Conservation (phyloP, 2,888 invertebrate genomes). For the Leptinotarsa haldemani region DNA sequence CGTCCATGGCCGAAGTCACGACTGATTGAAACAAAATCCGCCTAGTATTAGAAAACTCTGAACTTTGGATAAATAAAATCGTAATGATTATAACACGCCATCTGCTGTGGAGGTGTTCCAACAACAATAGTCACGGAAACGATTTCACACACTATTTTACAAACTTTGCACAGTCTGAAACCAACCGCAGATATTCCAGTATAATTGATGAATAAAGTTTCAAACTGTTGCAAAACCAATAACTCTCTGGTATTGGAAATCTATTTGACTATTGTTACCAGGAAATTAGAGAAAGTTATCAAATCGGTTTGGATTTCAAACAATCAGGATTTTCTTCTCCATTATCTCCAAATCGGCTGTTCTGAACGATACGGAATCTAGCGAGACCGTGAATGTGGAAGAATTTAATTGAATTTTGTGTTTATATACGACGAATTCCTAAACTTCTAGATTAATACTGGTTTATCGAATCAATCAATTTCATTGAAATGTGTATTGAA, state of each 20-base stretch:
- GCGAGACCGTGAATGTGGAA: constrained; percentile 4
- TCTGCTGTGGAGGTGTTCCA: not conserved
- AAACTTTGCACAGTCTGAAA: constrained; percentile 8
- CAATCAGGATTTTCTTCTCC: constrained; percentile 26
- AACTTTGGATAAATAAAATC: no score
- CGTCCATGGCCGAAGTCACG: no score
- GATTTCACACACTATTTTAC: not conserved
- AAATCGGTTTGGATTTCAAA: constrained; percentile 19
- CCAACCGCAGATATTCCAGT: constrained; percentile 5
- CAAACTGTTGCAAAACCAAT: constrained; percentile 24
- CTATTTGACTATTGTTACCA: constrained; percentile 18
- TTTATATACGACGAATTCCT: not conserved
- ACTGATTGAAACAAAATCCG: no score
- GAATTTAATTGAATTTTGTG: constrained; percentile 8
- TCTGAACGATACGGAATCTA: not conserved
- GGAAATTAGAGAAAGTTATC: constrained; percentile 27
- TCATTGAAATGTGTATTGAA: no score
- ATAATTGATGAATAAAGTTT: constrained; percentile 26
- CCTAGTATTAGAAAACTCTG: no score
- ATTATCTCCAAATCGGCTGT: constrained; percentile 5
- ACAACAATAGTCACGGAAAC: not conserved
- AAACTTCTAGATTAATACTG: not conserved
- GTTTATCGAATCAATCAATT: not conserved
- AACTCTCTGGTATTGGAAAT: constrained; percentile 17
- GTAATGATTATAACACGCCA: no score